phyloP scores from a whole-genome alignment of 1,140 invertebrate species.

The Aphelinus atriplicis region DNA sequence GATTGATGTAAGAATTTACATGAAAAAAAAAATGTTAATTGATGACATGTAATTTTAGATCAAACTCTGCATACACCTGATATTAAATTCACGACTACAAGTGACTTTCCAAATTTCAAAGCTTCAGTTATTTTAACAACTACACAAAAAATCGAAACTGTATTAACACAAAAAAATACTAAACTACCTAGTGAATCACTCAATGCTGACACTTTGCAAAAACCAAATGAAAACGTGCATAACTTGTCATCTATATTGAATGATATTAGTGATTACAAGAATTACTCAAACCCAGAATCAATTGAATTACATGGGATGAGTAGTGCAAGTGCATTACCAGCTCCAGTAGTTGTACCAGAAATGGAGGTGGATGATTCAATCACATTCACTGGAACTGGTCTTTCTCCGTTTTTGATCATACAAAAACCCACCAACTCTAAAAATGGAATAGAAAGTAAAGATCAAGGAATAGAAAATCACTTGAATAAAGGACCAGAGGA shows the following conservation, averaged over 20 bases:
- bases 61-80: slow-evolving; percentile 32
- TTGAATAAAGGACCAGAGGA: background rate
- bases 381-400: background rate
- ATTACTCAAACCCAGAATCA: slow-evolving; percentile 25
- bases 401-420: slow-evolving; percentile 29
- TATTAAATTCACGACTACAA: background rate
- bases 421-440: background rate
- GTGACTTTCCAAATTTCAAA: background rate
- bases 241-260: slow-evolving; percentile 21
- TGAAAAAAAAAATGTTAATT: background rate
- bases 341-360: slow-evolving; percentile 11
- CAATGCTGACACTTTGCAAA: slow-evolving; percentile 1
- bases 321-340: slow-evolving; percentile 7
- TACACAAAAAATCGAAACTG: background rate
- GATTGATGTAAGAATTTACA: background rate
- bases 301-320: slow-evolving; percentile 26
- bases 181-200: slow-evolving; percentile 13
- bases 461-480: background rate
- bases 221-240: slow-evolving; percentile 3
- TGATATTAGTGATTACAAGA: slow-evolving; percentile 22
- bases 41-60: slow-evolving; percentile 10
- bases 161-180: slow-evolving; percentile 3
- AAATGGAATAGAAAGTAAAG: background rate
- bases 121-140: background rate
- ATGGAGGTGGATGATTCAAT: slow-evolving; percentile 26